phyloP scores from a whole-genome alignment of 2,113 vertebrate species.

The Eulacestoma nigropectus region DNA sequence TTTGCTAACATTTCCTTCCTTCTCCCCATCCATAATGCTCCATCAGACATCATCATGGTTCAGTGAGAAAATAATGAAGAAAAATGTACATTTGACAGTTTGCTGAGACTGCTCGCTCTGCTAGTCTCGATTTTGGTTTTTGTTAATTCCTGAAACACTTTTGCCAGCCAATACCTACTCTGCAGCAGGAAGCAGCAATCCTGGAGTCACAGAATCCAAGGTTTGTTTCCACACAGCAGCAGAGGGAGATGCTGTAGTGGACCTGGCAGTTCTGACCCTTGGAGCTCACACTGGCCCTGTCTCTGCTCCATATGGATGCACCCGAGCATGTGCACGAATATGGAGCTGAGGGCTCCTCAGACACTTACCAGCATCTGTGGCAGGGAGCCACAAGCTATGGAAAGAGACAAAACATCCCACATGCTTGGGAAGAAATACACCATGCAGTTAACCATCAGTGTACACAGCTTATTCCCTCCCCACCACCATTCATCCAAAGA shows the following conservation, averaged over 20 bases:
- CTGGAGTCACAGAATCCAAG: background rate
- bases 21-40: constrained; percentile 11
- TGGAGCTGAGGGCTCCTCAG: background rate
- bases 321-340: background rate
- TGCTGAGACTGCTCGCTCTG: background rate
- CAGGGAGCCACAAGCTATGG: background rate
- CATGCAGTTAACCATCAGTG: background rate
- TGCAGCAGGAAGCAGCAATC: background rate
- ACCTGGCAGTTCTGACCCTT: background rate
- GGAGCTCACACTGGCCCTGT: background rate
- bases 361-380: background rate
- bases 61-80: constrained; percentile 27
- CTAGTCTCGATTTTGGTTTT: background rate
- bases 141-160: background rate
- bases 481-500: background rate
- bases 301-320: background rate
- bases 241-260: background rate
- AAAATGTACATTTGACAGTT: background rate
- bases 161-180: background rate
- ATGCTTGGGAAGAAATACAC: background rate
- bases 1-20: constrained; percentile 9
- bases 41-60: background rate
- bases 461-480: background rate
- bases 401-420: background rate
- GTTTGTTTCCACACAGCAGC: background rate